A percentile compares a stretch with the other conserved stretches of the same genome.
These are phyloP conservation scores for Papilio polytes DNA, from an alignment of 1,140 invertebrate genomes.

Conservation along the genomic window DNA sequence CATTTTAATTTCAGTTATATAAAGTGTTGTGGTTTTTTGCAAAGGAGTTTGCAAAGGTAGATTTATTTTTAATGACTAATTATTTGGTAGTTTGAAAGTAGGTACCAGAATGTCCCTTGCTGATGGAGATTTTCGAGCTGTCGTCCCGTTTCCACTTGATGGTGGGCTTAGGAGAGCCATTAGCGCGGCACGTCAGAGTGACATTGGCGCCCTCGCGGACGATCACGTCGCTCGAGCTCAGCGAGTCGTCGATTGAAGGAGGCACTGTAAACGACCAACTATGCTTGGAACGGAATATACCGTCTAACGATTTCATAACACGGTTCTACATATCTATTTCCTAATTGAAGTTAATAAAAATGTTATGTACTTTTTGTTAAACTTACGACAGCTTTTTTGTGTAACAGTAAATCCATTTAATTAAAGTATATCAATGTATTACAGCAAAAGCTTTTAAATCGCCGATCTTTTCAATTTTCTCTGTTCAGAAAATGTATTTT, in stretches of 20 bases:
- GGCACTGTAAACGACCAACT: conserved; percentile 88
- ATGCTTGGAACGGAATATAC: conserved; percentile 28
- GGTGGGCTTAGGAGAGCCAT: conserved; percentile 93
- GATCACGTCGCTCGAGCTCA: conserved; percentile 95
- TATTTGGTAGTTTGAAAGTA: conserved; percentile 57
- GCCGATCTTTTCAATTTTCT: neutral
- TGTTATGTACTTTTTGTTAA: neutral
- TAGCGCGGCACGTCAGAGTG: conserved; percentile 93
- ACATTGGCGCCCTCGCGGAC: conserved; percentile 96
- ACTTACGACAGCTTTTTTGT: neutral
- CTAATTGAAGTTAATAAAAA: neutral
- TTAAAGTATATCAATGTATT: neutral
- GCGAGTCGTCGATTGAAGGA: conserved; percentile 95
- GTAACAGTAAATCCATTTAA: neutral
- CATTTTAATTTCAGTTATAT: conserved; percentile 8
- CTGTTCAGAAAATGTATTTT: conserved; percentile 21
- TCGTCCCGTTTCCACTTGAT: conserved; percentile 97
- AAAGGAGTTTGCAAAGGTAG: neutral
- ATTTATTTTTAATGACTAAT: conserved; percentile 35
- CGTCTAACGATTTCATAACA: neutral
- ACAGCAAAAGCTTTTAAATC: too few species aligned
- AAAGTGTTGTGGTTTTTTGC: conserved; percentile 12
- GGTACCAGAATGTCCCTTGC: conserved; percentile 90
- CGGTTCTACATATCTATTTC: neutral
- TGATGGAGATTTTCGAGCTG: conserved; percentile 91